Percentiles rank a stretch among this genome's conserved stretches.
Conservation (phyloP, 2,888 invertebrate species). For the Nycteola revayana region DNA sequence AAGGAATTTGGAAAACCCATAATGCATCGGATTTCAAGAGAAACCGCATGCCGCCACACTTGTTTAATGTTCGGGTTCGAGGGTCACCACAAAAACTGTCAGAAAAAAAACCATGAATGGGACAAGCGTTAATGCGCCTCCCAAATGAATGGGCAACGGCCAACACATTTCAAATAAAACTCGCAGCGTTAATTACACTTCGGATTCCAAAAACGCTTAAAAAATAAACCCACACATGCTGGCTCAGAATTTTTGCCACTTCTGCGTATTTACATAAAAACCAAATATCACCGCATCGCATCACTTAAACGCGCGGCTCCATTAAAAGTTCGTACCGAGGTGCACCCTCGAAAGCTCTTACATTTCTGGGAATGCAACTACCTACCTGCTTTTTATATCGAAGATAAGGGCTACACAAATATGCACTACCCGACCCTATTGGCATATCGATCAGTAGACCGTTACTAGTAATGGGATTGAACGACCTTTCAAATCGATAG, state of each 20-base stretch:
- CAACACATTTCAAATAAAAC: conserved; percentile 11
- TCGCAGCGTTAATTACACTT: conserved; percentile 15
- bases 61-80: conserved; percentile 42
- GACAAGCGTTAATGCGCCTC: conserved; percentile 40
- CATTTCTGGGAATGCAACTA: conserved; percentile 71
- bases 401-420: conserved; percentile 62
- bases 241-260: conserved; percentile 13
- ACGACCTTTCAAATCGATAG: conserved; percentile 54
- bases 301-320: conserved; percentile 41
- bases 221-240: conserved; percentile 36
- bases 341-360: conserved; percentile 54
- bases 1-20: conserved; percentile 42
- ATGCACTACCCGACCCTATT: conserved; percentile 60
- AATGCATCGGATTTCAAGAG: conserved; percentile 52
- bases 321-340: conserved; percentile 46
- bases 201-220: conserved; percentile 15
- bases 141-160: conserved; percentile 32
- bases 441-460: conserved; percentile 51
- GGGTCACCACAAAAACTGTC: conserved; percentile 38
- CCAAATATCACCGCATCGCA: conserved; percentile 31
- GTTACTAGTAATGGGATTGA: conserved; percentile 38
- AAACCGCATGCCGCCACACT: conserved; percentile 46
- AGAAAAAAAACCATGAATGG: conserved; percentile 45
- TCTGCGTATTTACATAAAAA: conserved; percentile 51
- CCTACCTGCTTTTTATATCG: conserved; percentile 75